Evolutionary conservation across 2,797 vertebrate genomes (phyloP).

Genomic region (Chloroceryle inda): DNA sequence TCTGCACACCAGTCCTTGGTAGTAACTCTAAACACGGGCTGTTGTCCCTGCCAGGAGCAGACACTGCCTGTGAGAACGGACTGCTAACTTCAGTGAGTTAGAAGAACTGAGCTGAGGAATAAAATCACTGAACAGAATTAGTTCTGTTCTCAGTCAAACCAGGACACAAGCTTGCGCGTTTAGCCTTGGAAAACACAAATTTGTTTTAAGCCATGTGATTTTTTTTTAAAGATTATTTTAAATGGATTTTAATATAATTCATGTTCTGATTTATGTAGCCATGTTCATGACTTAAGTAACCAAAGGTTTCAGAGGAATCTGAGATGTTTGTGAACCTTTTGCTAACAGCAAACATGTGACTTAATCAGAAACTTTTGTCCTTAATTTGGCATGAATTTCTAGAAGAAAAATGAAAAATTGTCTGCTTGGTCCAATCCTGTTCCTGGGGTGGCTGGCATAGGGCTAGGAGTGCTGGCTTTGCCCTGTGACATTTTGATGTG

Average conservation of each 20-base stretch:
- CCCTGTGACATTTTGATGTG: background rate
- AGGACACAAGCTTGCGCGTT: background rate
- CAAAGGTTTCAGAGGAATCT: background rate
- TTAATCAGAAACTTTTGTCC: background rate
- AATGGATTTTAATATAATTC: background rate
- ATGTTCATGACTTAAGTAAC: background rate
- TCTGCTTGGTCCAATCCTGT: background rate
- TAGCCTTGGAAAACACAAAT: background rate
- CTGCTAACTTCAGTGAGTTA: too few species aligned
- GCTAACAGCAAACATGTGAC: fast-evolving
- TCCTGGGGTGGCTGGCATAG: background rate
- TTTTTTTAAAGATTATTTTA: background rate
- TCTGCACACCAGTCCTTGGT: too few species aligned
- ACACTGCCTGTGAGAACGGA: too few species aligned
- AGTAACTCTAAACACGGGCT: too few species aligned
- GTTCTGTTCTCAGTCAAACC: too few species aligned
- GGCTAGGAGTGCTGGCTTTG: background rate
- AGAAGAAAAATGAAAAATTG: background rate
- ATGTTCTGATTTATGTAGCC: background rate
- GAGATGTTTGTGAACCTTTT: background rate
- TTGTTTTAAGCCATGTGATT: background rate
- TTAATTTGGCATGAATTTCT: background rate
- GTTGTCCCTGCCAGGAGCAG: too few species aligned
- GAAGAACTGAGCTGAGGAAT: too few species aligned
- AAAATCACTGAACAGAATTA: too few species aligned